A percentile compares a stretch with the other conserved stretches of the same genome.
These are phyloP conservation scores for Aleiodes leptofemur DNA, from an alignment of 2,888 invertebrate species.

Conservation along the genomic window DNA sequence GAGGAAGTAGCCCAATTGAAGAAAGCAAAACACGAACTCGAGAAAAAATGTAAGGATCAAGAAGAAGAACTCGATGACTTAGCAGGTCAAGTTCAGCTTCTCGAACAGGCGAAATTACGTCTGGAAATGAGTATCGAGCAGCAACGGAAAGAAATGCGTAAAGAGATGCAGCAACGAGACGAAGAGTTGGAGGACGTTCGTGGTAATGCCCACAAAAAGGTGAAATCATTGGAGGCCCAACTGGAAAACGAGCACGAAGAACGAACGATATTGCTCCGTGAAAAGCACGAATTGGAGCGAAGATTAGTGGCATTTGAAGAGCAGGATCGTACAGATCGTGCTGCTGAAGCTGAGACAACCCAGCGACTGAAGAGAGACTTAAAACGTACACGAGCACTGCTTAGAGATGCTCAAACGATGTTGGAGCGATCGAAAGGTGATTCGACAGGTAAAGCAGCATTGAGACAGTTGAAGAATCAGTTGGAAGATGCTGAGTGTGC, in stretches of 20 bases:
- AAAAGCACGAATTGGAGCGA: conserved; percentile 94
- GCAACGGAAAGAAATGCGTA: conserved; percentile 91
- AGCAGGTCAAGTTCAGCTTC: conserved; percentile 90
- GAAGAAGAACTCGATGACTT: conserved; percentile 98
- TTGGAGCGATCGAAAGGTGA: conserved; percentile 92
- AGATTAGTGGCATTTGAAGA: conserved; percentile 88
- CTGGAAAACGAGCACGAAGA: conserved; percentile 96
- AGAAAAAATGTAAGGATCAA: conserved; percentile 89
- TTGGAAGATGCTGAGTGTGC: conserved; percentile 95
- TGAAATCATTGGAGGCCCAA: conserved; percentile 93
- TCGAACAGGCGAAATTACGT: conserved; percentile 94
- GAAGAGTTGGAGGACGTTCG: conserved; percentile 95
- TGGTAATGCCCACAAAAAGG: conserved; percentile 93
- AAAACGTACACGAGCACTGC: conserved; percentile 90
- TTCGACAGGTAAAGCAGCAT: conserved; percentile 83
- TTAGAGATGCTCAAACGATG: conserved; percentile 95
- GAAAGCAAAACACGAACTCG: conserved; percentile 90
- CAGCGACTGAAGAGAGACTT: conserved; percentile 88
- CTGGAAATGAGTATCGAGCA: conserved; percentile 96
- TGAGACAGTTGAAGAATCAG: conserved; percentile 79
- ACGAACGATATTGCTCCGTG: conserved; percentile 88
- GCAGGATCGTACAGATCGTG: conserved; percentile 83
- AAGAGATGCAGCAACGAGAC: conserved; percentile 93
- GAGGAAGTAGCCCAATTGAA: conserved; percentile 90
- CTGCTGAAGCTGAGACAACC: conserved; percentile 79